Conservation (phyloP, 2,113 vertebrate species). For the Ploceus nigricollis region DNA sequence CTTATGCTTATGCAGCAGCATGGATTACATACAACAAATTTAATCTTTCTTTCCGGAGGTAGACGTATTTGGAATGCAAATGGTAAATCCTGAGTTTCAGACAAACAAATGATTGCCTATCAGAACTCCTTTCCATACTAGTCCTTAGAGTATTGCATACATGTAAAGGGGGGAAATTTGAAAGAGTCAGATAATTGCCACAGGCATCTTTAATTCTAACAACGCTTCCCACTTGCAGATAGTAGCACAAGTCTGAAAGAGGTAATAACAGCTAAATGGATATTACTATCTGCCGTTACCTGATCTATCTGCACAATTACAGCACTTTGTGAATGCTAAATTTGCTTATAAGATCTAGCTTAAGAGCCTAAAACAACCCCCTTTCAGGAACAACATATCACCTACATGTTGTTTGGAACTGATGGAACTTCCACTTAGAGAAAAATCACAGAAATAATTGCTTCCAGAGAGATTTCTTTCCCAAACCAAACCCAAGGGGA, state of each 20-base stretch:
- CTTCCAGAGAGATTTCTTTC: slow-evolving; percentile 47
- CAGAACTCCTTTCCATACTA: slow-evolving; percentile 6
- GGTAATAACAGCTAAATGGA: slow-evolving; percentile 47
- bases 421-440: slow-evolving; percentile 10
- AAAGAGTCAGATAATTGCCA: slow-evolving; percentile 27
- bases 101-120: slow-evolving; percentile 46
- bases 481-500: neutral
- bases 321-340: neutral
- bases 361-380: neutral
- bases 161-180: neutral
- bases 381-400: slow-evolving; percentile 15
- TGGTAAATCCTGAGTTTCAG: slow-evolving; percentile 20
- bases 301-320: slow-evolving; percentile 39
- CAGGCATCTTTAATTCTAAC: slow-evolving; percentile 30
- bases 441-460: slow-evolving; percentile 39
- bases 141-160: slow-evolving; percentile 13
- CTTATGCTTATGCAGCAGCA: neutral
- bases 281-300: slow-evolving; percentile 45
- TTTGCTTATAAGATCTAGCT: slow-evolving; percentile 15
- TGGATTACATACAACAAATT: neutral
- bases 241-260: slow-evolving; percentile 9
- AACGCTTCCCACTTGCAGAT: neutral
- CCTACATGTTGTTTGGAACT: neutral
- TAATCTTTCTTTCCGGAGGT: neutral
- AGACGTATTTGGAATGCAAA: neutral